Conservation (phyloP, 2,797 vertebrate genomes). For the Alectoris magna region DNA sequence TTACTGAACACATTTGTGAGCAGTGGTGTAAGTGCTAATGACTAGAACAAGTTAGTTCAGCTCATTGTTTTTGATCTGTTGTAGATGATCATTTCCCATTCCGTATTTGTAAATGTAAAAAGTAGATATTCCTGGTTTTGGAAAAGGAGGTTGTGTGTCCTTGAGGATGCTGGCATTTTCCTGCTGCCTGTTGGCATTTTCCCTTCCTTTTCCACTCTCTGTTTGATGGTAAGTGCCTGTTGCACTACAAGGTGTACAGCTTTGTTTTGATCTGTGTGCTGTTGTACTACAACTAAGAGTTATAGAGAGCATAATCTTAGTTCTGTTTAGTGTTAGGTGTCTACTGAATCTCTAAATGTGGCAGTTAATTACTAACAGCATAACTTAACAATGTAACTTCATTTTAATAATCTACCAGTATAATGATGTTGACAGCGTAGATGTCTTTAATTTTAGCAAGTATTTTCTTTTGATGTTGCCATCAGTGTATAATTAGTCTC, state of each 20-base stretch:
- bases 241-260: neutral
- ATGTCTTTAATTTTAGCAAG: neutral
- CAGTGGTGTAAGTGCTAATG: neutral
- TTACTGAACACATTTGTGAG: neutral
- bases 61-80: neutral
- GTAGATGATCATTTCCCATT: neutral
- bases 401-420: neutral
- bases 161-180: neutral
- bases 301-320: neutral
- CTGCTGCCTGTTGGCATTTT: rapidly evolving
- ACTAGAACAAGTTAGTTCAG: neutral
- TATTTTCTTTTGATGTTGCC: neutral
- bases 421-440: neutral
- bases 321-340: neutral
- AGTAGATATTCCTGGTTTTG: neutral
- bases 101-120: neutral
- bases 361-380: neutral
- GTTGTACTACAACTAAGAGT: neutral
- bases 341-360: neutral
- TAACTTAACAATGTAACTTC: neutral
- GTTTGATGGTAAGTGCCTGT: neutral
- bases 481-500: neutral
- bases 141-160: neutral
- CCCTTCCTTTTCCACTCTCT: neutral
- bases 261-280: neutral